A percentile compares a stretch with the other conserved stretches of the same genome.
Evolutionary conservation across 2,113 vertebrate species (phyloP).

Genomic region (Varanus salvator): DNA sequence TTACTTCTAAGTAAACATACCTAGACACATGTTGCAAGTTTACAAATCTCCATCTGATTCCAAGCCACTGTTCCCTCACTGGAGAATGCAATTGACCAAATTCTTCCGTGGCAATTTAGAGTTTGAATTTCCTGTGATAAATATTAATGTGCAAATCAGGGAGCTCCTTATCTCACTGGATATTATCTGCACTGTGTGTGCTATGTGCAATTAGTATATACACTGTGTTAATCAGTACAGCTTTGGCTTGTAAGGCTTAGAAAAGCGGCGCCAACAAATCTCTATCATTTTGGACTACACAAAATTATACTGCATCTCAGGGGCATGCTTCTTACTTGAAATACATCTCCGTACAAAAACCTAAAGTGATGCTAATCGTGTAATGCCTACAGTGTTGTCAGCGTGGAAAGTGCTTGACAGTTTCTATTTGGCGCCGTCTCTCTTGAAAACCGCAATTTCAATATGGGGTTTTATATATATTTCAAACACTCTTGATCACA

Average conservation of each 20-base stretch:
- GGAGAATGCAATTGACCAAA: neutral
- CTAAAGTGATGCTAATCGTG: constrained; percentile 1
- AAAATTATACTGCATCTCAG: neutral
- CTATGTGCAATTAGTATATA: neutral
- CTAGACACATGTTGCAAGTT: neutral
- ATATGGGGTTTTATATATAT: neutral
- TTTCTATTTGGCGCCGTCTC: neutral
- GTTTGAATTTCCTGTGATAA: neutral
- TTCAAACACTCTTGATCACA: constrained; percentile 20
- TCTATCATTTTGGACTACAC: neutral
- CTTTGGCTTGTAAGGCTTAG: constrained; percentile 3
- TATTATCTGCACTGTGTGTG: no score
- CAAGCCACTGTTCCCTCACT: neutral
- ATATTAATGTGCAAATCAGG: neutral
- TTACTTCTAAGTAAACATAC: neutral
- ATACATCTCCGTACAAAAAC: constrained; percentile 19
- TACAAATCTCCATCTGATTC: neutral
- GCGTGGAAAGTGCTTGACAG: neutral
- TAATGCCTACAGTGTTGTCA: neutral
- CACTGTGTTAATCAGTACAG: neutral
- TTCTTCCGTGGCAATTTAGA: neutral
- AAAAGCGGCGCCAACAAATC: neutral
- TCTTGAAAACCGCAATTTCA: neutral
- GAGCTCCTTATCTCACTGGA: neutral
- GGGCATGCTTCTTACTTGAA: neutral